Evolutionary conservation across 2,113 vertebrate genomes (phyloP), one percentile per base, ranked within the genome.

Genomic region (Nannobrachium achirus): DNA sequence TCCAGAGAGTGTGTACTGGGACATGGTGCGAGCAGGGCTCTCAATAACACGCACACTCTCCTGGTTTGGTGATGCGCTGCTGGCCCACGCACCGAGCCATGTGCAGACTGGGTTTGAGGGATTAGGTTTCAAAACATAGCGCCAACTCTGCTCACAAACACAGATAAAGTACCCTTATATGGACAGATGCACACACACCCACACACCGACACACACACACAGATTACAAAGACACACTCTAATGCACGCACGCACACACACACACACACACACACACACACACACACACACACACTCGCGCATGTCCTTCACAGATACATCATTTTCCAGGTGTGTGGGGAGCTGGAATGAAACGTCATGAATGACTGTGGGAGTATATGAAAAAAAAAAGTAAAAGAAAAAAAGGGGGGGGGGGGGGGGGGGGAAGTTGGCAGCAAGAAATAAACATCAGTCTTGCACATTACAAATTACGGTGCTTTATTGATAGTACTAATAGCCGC

Each of bases 101-200:
- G 52, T 75, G 78, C 52, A 60, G 44, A 7, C 14, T 0, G 2
- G 42, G 49, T 77, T 42, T 69, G 58, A 64, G 66, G 65, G 78
- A 53, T 84, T 77, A 75, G 38, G 39, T 90, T 86, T 89, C 87
- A 69, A 85, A 88, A 87, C 61, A 82, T 64, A 56, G 63, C 4
- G 51, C 61, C 67, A 56, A 50, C 18, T 66, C 71, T 60, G 48
- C 66, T 86, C 64, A 76, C 39, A 58, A 61, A 62, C 52, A 72
- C 73, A 55, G 66, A 80, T 44, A 38, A 78, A 66, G 50, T 58
- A 59, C 53, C 66, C 71, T 62, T 63, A 73, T 58, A 67, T 44
- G 53, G 71, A 48, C 41, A 67, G 19, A 42, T 13, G 19, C 57
- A 45, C 16, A 13, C 38, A 40, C n/a, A 40, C 10, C 8, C 55